Percentiles rank a stretch among this genome's conserved stretches.
phyloP scores from a whole-genome alignment of 2,888 invertebrate species.

The Bellardia pandia region DNA sequence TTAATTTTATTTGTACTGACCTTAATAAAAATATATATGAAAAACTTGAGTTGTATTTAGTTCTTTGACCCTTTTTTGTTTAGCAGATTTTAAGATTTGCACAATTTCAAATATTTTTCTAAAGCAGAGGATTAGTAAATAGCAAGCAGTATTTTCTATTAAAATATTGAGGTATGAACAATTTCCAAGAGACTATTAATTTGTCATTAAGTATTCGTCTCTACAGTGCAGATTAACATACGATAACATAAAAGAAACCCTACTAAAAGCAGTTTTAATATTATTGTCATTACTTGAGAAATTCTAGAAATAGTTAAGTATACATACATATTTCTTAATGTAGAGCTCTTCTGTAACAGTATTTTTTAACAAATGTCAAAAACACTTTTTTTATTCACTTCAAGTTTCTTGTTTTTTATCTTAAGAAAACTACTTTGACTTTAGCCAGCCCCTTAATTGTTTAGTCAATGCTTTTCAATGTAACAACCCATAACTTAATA shows the following conservation, averaged over 20 bases:
- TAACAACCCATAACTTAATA: constrained; percentile 60
- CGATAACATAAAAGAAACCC: no score
- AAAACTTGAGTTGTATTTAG: not conserved
- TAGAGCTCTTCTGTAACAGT: not conserved
- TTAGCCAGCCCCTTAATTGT: constrained; percentile 23
- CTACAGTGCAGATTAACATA: not conserved
- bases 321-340: no score
- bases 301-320: no score
- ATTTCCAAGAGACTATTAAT: not conserved
- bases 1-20: constrained; percentile 3
- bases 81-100: not conserved
- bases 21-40: not conserved
- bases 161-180: not conserved
- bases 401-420: not conserved
- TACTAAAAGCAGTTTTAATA: no score
- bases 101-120: not conserved
- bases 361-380: not conserved
- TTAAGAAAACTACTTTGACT: not conserved
- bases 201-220: not conserved
- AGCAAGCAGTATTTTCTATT: not conserved
- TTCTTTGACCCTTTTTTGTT: not conserved
- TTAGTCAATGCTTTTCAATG: constrained; percentile 18
- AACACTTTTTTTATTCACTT: not conserved
- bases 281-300: no score
- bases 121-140: not conserved